Base-by-base conservation (phyloP, 2,888 invertebrate genomes). In the Theodoxus fluviatilis region DNA sequence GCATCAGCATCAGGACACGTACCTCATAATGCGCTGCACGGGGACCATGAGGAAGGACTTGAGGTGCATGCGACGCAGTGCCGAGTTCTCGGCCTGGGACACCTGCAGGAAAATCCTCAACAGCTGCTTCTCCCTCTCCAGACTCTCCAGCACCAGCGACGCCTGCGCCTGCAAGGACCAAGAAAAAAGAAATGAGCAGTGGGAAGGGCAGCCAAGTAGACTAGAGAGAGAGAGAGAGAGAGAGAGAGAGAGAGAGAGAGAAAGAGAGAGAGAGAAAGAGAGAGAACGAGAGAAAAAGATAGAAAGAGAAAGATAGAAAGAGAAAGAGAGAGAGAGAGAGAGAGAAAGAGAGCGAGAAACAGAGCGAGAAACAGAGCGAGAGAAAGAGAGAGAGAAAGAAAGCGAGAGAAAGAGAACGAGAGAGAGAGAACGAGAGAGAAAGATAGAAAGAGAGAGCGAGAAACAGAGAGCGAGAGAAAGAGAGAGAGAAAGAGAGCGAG, bases 1-100 rank as follows among this genome's bases (percentile, higher is more conserved):
- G n/a, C n/a, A n/a, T n/a, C n/a, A n/a, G n/a, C 35, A 7, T 31
- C 18, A 55, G 6, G 7, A 18, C 18, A 74, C 84, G 80, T 76
- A 87, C 89, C 96, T 96, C 81, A 97, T 97, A 81, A 97, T 96
- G 87, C 97, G 91, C 90, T 97, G 97, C 75, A 98, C 96, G 76
- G 97, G 97, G 81, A 94, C 96, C 96, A 97, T 97, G 70, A 97
- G 91, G 88, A 97, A 98, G n/a, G 97, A 96, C 88, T 96, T 95
- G 64, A 98, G 90, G 87, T 96, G 96, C 96, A 97, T 97, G 80
- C 96, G 90, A 79, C 97, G 90, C 78, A 97, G 89, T 75, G 95
- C 93, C 28, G 94, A 92, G 87, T 97, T 97, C 88, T 97, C 97
- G 94, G 96, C 95, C 90, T 97, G 97, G 47, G 96, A 96, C 71